Percentiles rank a stretch among this genome's conserved stretches.
These are phyloP conservation scores for Bryconaethiops microstoma DNA, from an alignment of 2,797 vertebrate species.

Conservation along the genomic window DNA sequence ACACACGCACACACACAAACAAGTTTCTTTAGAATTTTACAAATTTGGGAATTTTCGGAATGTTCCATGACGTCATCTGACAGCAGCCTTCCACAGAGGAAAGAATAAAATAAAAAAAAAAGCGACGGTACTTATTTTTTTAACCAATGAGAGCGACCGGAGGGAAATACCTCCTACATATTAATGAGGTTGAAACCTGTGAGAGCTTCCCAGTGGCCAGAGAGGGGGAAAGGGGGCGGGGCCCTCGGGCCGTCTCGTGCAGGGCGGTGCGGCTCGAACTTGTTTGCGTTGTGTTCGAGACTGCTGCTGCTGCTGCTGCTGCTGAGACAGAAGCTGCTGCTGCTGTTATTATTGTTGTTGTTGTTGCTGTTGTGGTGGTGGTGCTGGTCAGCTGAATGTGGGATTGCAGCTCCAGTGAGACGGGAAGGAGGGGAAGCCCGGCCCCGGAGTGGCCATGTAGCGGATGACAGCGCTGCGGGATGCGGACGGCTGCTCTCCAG, in stretches of 20 bases:
- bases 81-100: slow-evolving; percentile 44
- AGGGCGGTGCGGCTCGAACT: slow-evolving; percentile 77
- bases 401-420: slow-evolving; percentile 73
- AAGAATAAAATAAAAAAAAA: slow-evolving; percentile 1
- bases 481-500: slow-evolving; percentile 72
- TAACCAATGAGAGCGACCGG: slow-evolving; percentile 44
- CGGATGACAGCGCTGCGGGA: slow-evolving; percentile 71
- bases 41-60: slow-evolving; percentile 64
- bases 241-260: slow-evolving; percentile 65
- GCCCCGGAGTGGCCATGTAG: slow-evolving; percentile 46
- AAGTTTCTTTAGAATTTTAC: slow-evolving; percentile 40
- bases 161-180: slow-evolving; percentile 56
- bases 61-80: slow-evolving; percentile 69
- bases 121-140: slow-evolving; percentile 31
- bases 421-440: slow-evolving; percentile 66
- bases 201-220: slow-evolving; percentile 63
- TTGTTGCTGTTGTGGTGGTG: slow-evolving; percentile 62
- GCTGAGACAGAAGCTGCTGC: slow-evolving; percentile 10
- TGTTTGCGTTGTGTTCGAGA: slow-evolving; percentile 65
- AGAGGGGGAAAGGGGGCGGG: slow-evolving; percentile 65
- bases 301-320: slow-evolving; percentile 26
- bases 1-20: neutral
- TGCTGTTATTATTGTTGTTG: slow-evolving; percentile 38
- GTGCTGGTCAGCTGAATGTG: slow-evolving; percentile 77
- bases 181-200: slow-evolving; percentile 47